Base-by-base conservation (phyloP, 2,113 vertebrate genomes). In the Siniperca knerii region DNA sequence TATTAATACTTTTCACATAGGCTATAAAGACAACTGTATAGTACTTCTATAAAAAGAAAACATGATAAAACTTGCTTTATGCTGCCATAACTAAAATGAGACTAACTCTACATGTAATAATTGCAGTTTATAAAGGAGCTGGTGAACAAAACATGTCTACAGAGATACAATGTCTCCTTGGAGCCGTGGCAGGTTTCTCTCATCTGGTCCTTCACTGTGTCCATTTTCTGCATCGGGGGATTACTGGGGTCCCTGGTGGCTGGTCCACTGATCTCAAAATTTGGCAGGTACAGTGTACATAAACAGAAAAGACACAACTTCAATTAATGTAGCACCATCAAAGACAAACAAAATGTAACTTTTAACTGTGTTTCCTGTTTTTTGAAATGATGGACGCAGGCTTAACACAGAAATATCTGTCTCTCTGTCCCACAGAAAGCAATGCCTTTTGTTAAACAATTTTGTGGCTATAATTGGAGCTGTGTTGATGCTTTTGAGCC, bases 141-240 rank as follows among this genome's bases (percentile, higher is more conserved):
- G 86, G 88, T 96, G 86, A 95, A 95, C 88, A 46, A 58, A 61
- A 95, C 95, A 1, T 95, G 94, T 57, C 42, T 76, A 55, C 46
- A 90, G 23, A 94, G 94, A 50, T 96, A 95, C n/a, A 69, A 60
- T 1, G 21, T 85, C 12, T 29, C 75, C 20, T 54, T 95, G 76
- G 89, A 94, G 37, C 40, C 76, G 11, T 94, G 92, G 92, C 82
- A 95, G 78, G 15, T 95, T 40, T 92, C 90, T 16, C 89, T 96
- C 55, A 94, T 96, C 87, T 96, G 95, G 94, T 96, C 94, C 77
- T 95, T 96, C 90, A 93, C 87, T 2, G 81, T 96, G 20, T 96
- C 95, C 18, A 82, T 94, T 64, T 96, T 90, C 85, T 91, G 89
- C 84, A 77, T 96, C 0, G 95, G 96, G 13, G 96, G 95, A 1